Conservation (phyloP, 2,888 invertebrate species). For the Aspidiotus rigidus region DNA sequence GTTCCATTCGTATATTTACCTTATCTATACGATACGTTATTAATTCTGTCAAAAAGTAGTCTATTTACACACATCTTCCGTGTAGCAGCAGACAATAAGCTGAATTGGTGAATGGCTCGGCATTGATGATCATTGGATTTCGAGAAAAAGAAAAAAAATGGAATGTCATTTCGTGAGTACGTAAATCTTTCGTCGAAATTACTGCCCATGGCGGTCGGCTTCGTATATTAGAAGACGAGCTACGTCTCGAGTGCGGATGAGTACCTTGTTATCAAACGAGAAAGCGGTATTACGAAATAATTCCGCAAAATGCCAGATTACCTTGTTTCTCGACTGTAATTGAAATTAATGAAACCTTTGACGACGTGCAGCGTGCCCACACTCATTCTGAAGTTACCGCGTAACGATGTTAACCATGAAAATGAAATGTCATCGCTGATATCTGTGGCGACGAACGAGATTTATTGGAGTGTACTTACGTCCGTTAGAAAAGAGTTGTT, state of each 20-base stretch:
- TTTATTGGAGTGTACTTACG: no score
- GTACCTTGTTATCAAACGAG: neutral
- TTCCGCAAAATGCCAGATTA: no score
- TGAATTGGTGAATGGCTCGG: neutral
- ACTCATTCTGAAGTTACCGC: no score
- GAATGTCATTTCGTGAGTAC: slow-evolving; percentile 21
- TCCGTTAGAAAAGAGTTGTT: no score
- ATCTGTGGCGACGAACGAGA: no score
- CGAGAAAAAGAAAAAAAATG: neutral
- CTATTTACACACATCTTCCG: neutral
- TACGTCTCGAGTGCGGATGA: neutral
- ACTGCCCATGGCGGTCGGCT: neutral
- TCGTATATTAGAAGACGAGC: neutral
- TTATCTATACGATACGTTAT: neutral
- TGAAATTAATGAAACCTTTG: no score
- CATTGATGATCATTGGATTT: neutral
- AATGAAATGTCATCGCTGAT: no score
- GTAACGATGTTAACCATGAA: no score
- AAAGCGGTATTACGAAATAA: no score
- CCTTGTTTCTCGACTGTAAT: no score
- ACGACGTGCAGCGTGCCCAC: no score
- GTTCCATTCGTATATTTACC: neutral
- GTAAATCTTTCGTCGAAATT: slow-evolving; percentile 23
- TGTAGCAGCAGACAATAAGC: neutral
- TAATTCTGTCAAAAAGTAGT: neutral